These are phyloP conservation scores for Pegoplata infirma DNA, from an alignment of 2,888 invertebrate species.

Conservation along the genomic window DNA sequence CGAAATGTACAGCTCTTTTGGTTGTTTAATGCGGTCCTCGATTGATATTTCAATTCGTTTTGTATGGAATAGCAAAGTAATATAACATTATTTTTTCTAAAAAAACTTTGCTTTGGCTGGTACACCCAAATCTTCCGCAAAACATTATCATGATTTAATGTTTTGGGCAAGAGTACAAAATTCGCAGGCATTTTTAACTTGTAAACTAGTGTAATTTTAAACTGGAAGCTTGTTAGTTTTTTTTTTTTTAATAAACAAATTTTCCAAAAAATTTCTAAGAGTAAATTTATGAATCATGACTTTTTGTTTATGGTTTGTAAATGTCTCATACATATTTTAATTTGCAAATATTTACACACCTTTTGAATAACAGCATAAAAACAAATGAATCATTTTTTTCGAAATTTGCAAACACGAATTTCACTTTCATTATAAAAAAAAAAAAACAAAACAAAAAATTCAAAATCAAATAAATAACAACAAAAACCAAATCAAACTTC, in stretches of 20 bases:
- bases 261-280: background rate
- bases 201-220: too few species aligned
- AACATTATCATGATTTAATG: too few species aligned
- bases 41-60: too few species aligned
- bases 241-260: background rate
- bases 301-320: background rate
- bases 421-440: conserved; percentile 47
- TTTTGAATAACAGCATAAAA: background rate
- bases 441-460: conserved; percentile 1
- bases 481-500: conserved; percentile 15
- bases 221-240: background rate
- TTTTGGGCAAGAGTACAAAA: too few species aligned
- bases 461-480: conserved; percentile 8
- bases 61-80: too few species aligned
- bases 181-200: too few species aligned
- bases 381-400: conserved; percentile 9
- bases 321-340: background rate
- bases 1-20: too few species aligned
- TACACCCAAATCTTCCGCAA: too few species aligned
- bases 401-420: conserved; percentile 18
- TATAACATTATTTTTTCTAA: too few species aligned
- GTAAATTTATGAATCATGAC: background rate
- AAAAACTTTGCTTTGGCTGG: too few species aligned
- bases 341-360: background rate
- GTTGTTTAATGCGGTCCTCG: too few species aligned